Conservation (phyloP, 2,888 invertebrate species). For the Torymus auratus region DNA sequence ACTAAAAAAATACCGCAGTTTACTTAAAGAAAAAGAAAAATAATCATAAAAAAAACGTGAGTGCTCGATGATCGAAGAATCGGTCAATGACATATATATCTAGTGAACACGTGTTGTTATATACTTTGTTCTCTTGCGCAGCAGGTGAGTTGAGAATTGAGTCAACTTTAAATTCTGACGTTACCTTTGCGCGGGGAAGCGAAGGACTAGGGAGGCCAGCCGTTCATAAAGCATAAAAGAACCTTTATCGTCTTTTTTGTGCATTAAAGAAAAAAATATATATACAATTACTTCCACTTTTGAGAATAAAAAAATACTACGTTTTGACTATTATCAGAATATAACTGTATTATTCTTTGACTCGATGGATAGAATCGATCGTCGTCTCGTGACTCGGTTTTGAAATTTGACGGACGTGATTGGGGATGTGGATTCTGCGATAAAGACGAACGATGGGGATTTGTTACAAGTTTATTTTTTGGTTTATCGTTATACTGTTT, state of each 20-base stretch:
- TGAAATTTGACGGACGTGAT: conserved; percentile 37
- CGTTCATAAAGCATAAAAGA: conserved; percentile 64
- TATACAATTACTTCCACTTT: conserved; percentile 15
- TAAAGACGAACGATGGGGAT: conserved; percentile 40
- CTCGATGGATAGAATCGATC: conserved; percentile 58
- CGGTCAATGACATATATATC: conserved; percentile 65
- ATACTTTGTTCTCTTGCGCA: conserved; percentile 71
- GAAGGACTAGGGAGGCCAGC: conserved; percentile 76
- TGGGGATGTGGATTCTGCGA: conserved; percentile 41
- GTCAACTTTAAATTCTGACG: conserved; percentile 74
- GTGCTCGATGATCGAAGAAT: conserved; percentile 70
- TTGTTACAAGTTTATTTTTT: conserved; percentile 25
- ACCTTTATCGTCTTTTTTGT: conserved; percentile 32
- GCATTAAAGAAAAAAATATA: conserved; percentile 16
- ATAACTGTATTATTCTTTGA: conserved; percentile 59
- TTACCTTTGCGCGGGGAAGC: conserved; percentile 76
- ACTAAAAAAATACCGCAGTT: conserved; percentile 45
- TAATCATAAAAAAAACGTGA: conserved; percentile 64
- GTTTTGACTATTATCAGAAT: conserved; percentile 28
- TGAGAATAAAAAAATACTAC: conserved; percentile 16
- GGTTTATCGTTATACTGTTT: conserved; percentile 41
- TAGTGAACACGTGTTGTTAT: conserved; percentile 58
- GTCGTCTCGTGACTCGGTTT: conserved; percentile 55
- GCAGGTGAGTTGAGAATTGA: conserved; percentile 77
- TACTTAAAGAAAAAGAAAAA: conserved; percentile 41